These are phyloP conservation scores for Coregonus ussuriensis DNA, from an alignment of 2,797 vertebrate species.

Conservation along the genomic window DNA sequence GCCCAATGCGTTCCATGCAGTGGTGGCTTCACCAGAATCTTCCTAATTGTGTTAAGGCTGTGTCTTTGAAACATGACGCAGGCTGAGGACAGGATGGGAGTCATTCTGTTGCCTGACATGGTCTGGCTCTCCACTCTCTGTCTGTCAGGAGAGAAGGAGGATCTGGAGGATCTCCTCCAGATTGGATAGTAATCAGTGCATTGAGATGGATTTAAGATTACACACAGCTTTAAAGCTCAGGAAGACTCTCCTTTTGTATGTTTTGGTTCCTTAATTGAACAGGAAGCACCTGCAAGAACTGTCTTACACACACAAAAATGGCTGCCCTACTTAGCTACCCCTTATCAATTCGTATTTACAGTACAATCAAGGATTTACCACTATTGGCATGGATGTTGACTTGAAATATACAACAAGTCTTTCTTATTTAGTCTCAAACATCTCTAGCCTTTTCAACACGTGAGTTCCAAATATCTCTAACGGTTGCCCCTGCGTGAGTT, in stretches of 20 bases:
- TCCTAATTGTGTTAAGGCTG: slow-evolving; percentile 60
- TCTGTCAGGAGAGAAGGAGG: slow-evolving; percentile 21
- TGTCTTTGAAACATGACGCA: slow-evolving; percentile 37
- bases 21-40: slow-evolving; percentile 48
- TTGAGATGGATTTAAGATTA: neutral
- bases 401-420: neutral
- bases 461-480: too few species aligned
- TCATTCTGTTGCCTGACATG: slow-evolving; percentile 21
- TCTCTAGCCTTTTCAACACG: too few species aligned
- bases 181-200: slow-evolving; percentile 26
- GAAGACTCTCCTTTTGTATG: too few species aligned
- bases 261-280: slow-evolving; percentile 16
- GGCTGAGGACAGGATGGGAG: slow-evolving; percentile 25
- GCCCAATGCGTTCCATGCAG: slow-evolving; percentile 34
- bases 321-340: too few species aligned
- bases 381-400: slow-evolving; percentile 5
- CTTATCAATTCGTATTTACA: neutral
- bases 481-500: too few species aligned
- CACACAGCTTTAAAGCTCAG: neutral
- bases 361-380: neutral
- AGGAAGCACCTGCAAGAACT: slow-evolving; percentile 28
- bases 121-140: slow-evolving; percentile 11
- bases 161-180: slow-evolving; percentile 31
- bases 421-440: too few species aligned
- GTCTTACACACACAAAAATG: neutral